Percentiles rank a stretch among this genome's conserved stretches.
Evolutionary conservation across 2,113 vertebrate genomes (phyloP).

Genomic region (Phrynocephalus versicolor): DNA sequence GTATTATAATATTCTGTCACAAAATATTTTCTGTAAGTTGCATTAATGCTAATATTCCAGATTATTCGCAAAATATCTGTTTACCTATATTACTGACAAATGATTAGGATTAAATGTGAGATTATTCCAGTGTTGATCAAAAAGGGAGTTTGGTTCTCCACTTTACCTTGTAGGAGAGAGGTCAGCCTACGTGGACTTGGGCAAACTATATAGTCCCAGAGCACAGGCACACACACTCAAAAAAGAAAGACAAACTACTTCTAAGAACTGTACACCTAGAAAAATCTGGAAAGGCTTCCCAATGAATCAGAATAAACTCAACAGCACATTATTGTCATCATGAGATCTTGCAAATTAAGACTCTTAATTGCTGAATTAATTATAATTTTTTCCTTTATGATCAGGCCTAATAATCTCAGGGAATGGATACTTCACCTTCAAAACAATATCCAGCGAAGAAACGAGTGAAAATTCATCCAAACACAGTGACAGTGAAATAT

Average conservation of each 20-base stretch:
- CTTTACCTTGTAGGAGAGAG: too few species aligned
- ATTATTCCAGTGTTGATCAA: conserved; percentile 33
- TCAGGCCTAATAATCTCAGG: conserved; percentile 48
- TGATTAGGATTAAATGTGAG: not conserved
- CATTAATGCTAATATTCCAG: not conserved
- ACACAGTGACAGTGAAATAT: conserved; percentile 94
- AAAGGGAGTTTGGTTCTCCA: not conserved
- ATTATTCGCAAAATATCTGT: not conserved
- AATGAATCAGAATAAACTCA: not conserved
- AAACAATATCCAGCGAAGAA: conserved; percentile 89
- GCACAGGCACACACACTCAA: too few species aligned
- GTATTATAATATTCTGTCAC: not conserved
- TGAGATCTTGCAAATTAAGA: too few species aligned
- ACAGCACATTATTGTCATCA: too few species aligned
- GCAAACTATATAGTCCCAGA: too few species aligned
- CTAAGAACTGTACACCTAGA: too few species aligned
- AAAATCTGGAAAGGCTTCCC: too few species aligned
- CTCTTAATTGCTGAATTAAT: not conserved
- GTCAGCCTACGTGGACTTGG: too few species aligned
- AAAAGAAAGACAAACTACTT: too few species aligned
- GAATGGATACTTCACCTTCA: conserved; percentile 86
- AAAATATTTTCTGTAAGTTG: not conserved
- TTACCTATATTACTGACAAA: not conserved
- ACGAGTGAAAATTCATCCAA: conserved; percentile 95
- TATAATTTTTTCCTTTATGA: conserved; percentile 8